Conservation (phyloP, 1,140 invertebrate species). For the Solenopsis fugax region DNA sequence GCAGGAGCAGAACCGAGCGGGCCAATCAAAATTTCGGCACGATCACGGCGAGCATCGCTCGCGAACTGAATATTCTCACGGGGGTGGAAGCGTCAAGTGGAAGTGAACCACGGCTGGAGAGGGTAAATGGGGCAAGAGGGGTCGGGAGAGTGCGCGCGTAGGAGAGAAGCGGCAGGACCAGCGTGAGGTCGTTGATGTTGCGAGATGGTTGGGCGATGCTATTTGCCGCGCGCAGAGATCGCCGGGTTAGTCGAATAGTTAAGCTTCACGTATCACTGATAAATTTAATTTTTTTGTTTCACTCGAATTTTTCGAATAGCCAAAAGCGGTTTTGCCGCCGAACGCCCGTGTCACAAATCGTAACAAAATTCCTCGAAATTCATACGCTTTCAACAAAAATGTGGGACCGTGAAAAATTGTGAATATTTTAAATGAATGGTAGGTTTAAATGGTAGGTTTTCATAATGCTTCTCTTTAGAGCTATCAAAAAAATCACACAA, state of each 20-base stretch:
- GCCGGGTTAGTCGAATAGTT: conserved; percentile 75
- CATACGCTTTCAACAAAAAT: neutral
- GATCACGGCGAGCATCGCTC: conserved; percentile 77
- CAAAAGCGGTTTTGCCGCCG: neutral
- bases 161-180: conserved; percentile 19
- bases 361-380: neutral
- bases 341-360: neutral
- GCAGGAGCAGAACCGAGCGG: neutral
- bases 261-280: conserved; percentile 70
- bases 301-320: neutral
- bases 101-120: conserved; percentile 65
- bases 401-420: too few relatives aligned
- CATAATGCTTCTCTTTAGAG: neutral
- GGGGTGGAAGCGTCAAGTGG: conserved; percentile 69
- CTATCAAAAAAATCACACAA: too few relatives aligned
- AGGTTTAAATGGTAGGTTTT: neutral
- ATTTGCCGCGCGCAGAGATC: conserved; percentile 75
- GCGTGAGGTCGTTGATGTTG: conserved; percentile 23
- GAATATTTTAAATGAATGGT: neutral
- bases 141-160: conserved; percentile 72
- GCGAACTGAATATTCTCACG: conserved; percentile 78
- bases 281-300: conserved; percentile 40
- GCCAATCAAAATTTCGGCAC: conserved; percentile 68
- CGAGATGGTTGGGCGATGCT: conserved; percentile 70
- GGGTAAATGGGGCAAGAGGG: conserved; percentile 72